Evolutionary conservation across 2,797 vertebrate genomes (phyloP).

Genomic region (Paramormyrops hopkinsi): DNA sequence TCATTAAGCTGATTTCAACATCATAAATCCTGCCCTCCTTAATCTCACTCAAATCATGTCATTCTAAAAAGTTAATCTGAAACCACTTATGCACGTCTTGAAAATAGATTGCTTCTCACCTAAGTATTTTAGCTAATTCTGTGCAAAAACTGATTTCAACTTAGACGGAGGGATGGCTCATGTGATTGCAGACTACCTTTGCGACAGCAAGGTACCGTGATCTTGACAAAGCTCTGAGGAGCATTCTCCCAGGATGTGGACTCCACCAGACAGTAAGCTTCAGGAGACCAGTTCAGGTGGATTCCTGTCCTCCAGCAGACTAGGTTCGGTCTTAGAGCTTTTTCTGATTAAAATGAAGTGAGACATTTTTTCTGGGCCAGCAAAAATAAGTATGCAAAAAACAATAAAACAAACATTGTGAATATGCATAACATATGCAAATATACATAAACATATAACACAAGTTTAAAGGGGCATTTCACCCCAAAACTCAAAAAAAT

Average conservation of each 20-base stretch:
- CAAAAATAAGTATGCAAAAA: not conserved
- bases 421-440: not conserved
- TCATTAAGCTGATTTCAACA: not conserved
- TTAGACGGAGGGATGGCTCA: not conserved
- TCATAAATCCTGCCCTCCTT: not conserved
- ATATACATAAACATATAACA: not conserved
- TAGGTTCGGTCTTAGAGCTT: constrained; percentile 71
- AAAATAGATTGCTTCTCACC: not conserved
- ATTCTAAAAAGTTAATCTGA: not conserved
- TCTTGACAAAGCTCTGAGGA: constrained; percentile 78
- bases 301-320: constrained; percentile 91
- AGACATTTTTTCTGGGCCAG: not conserved
- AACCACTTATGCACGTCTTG: not conserved
- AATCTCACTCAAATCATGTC: not conserved
- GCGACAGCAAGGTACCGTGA: constrained; percentile 84
- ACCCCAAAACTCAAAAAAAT: not conserved
- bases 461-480: not conserved
- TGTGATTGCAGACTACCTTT: constrained; percentile 67
- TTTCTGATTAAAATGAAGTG: constrained; percentile 55
- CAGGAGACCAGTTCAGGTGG: constrained; percentile 88
- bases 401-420: not conserved
- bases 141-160: not conserved
- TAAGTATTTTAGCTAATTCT: not conserved
- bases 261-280: constrained; percentile 89
- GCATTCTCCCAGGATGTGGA: constrained; percentile 65